These are phyloP conservation scores for Synergus gifuensis DNA, from an alignment of 2,888 invertebrate species.

Conservation along the genomic window DNA sequence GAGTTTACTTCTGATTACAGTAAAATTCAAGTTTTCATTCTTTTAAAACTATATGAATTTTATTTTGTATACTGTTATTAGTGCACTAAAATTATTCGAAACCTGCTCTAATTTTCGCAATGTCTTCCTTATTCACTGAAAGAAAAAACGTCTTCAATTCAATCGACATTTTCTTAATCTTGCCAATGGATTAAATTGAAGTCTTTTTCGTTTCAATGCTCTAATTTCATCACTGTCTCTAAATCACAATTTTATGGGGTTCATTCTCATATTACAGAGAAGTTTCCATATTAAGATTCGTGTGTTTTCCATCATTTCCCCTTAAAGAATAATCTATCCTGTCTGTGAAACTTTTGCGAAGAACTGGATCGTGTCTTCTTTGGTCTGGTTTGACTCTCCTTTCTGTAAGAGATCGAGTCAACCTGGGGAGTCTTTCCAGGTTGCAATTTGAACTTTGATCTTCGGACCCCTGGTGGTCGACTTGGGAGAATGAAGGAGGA, in stretches of 20 bases:
- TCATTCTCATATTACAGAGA: conserved; percentile 72
- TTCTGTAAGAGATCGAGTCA: conserved; percentile 83
- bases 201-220: not conserved
- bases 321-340: conserved; percentile 61
- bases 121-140: not conserved
- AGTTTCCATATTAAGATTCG: conserved; percentile 77
- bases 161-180: not conserved
- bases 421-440: conserved; percentile 59
- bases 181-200: not conserved
- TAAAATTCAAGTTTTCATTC: no score
- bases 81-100: no score
- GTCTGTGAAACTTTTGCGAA: conserved; percentile 71
- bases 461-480: conserved; percentile 1
- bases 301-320: conserved; percentile 62
- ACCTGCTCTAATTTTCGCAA: not conserved
- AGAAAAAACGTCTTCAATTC: not conserved
- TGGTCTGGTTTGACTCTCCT: conserved; percentile 77
- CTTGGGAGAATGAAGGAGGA: conserved; percentile 32
- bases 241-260: conserved; percentile 27
- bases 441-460: not conserved
- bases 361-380: conserved; percentile 79
- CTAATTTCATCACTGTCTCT: conserved; percentile 8
- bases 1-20: no score
- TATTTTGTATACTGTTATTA: no score
- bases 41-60: no score